Conservation (phyloP, 1,140 invertebrate species). For the Zophobas morio region DNA sequence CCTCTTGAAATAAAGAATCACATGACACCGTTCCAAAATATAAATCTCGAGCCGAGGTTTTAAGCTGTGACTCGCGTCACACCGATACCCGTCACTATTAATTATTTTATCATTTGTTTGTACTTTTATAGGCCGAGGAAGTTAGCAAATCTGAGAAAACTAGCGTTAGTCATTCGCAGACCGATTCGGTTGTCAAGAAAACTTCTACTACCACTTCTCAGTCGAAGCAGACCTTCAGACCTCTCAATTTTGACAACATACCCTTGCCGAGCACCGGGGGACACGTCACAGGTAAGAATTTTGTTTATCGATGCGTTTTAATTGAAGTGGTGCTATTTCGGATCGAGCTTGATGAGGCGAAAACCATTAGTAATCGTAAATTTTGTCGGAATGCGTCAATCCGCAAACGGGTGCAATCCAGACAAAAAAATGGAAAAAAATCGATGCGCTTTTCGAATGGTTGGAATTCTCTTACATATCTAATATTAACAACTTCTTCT, state of each 20-base stretch:
- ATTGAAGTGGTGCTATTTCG: conserved; percentile 12
- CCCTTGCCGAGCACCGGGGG: conserved; percentile 81
- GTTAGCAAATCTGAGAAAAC: conserved; percentile 65
- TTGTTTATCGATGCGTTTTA: not conserved
- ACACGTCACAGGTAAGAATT: conserved; percentile 77
- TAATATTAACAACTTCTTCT: conserved; percentile 51
- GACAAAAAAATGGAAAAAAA: too few relatives aligned
- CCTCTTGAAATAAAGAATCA: conserved; percentile 26
- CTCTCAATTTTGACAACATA: conserved; percentile 80
- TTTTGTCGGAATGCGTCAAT: not conserved
- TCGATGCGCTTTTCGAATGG: not conserved
- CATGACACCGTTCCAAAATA: conserved; percentile 24
- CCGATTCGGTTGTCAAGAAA: conserved; percentile 56
- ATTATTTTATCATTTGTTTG: conserved; percentile 24
- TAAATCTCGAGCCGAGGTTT: not conserved
- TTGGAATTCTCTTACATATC: conserved; percentile 26
- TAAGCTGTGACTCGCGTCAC: conserved; percentile 10
- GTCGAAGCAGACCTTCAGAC: conserved; percentile 71
- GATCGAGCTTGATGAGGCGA: conserved; percentile 1
- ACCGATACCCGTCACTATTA: not conserved
- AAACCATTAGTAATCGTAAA: not conserved
- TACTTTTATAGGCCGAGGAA: conserved; percentile 60
- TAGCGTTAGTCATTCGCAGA: conserved; percentile 54
- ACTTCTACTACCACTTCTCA: conserved; percentile 65
- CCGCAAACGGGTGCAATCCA: too few relatives aligned